Base-by-base conservation (phyloP, 53 echinoderm and acorn worm species). In the Pentamera pediparva region DNA sequence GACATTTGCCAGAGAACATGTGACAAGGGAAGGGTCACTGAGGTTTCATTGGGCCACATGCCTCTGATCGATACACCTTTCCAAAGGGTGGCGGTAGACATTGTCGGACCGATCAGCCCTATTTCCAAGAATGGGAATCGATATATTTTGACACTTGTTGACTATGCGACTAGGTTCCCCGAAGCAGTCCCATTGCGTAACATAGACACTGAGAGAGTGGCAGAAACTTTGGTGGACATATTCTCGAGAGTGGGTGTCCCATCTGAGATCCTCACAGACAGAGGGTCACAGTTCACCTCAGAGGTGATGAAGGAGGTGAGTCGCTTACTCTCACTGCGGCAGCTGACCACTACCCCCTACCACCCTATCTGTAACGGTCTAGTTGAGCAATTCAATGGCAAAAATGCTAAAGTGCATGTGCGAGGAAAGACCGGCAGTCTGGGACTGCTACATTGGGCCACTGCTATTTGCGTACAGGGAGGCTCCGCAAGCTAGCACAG, bases 311-410 rank as follows among this genome's bases (percentile, higher is more conserved):
- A 75, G 52, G 54, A 81, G 32, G 40, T 74, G 30, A 81, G 37
- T 33, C 31, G 75, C 3, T 36, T 81, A 43, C 56, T 81, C 2
- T 81, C 82, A n/a, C 49, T 81, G 17, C 25, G 39, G 19, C 54
- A 53, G 30, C 4, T 83, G 25, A 37, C 30, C 3, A 77, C 77
- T 3, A 58, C 70, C 0, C 77, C 83, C 4, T 83, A 77, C 55
- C 64, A 83, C 37, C 69, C 83, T 12, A 53, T 49, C 13, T 77
- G 83, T 67, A 83, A 83, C 29, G 76, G 83, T 36, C 26, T 77
- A 49, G 83, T 83, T 18, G 77, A 83, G 22, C 25, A 70, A 1
- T 83, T 53, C 9, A 61, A 61, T 34, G 61, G 25, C 1, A 34
- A 8, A 29, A 30, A 61, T 30, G 31, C 61, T 61, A 12, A 61